Evolutionary conservation across 2,888 invertebrate species (phyloP).

Genomic region (Omphaloscelis lunosa): DNA sequence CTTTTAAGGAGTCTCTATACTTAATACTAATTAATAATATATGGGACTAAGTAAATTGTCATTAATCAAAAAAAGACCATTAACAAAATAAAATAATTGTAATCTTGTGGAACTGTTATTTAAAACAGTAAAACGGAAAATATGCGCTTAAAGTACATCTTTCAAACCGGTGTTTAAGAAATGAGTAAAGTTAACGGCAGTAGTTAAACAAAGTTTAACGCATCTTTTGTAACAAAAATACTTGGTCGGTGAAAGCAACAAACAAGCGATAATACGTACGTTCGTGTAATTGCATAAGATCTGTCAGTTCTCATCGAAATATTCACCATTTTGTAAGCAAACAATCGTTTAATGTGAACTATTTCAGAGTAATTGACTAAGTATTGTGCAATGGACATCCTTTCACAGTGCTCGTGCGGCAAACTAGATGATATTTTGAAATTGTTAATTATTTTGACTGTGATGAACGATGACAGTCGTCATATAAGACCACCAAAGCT

Average conservation of each 20-base stretch:
- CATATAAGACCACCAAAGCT: background rate
- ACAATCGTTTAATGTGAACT: constrained; percentile 39
- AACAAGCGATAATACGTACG: too few relatives aligned
- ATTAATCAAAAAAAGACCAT: background rate
- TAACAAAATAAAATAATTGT: background rate
- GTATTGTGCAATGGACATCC: constrained; percentile 33
- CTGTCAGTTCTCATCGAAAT: constrained; percentile 43
- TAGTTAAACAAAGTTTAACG: constrained; percentile 30
- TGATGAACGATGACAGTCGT: background rate
- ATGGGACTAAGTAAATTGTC: background rate
- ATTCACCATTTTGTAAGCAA: constrained; percentile 41
- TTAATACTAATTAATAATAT: background rate
- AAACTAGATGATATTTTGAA: constrained; percentile 49
- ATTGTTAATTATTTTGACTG: constrained; percentile 43
- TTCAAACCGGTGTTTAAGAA: constrained; percentile 28
- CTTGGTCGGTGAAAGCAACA: constrained; percentile 59
- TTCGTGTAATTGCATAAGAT: constrained; percentile 59
- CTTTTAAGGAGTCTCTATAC: background rate
- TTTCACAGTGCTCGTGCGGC: constrained; percentile 24
- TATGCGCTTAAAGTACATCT: constrained; percentile 8
- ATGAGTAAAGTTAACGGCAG: constrained; percentile 34
- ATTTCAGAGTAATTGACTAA: constrained; percentile 38
- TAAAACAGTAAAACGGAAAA: constrained; percentile 2
- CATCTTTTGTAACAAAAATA: constrained; percentile 50
- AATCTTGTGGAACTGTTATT: background rate